These are phyloP conservation scores for Drosophila falleni DNA, from an alignment of 2,888 invertebrate species.

Conservation along the genomic window DNA sequence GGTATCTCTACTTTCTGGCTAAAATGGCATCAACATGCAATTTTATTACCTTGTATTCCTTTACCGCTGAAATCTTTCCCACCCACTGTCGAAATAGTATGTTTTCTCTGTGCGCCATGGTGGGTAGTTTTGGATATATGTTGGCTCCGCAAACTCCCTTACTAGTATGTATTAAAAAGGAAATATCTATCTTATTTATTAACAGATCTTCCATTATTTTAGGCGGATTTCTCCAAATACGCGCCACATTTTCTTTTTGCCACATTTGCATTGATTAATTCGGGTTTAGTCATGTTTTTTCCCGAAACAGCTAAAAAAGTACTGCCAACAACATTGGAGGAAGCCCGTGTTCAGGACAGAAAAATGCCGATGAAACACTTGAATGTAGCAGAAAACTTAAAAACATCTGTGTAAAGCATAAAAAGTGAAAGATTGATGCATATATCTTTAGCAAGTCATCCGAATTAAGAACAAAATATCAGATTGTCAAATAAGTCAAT, in stretches of 20 bases:
- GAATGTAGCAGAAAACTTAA: not conserved
- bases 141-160: conserved; percentile 90
- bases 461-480: not conserved
- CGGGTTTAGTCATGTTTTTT: conserved; percentile 87
- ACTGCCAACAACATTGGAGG: conserved; percentile 88
- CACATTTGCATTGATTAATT: conserved; percentile 86
- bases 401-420: conserved; percentile 32
- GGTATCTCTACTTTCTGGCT: conserved; percentile 87
- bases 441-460: not conserved
- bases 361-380: conserved; percentile 9
- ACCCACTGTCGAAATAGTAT: conserved; percentile 89
- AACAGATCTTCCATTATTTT: conserved; percentile 3
- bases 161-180: conserved; percentile 79
- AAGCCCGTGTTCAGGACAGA: conserved; percentile 84
- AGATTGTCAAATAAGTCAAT: not conserved
- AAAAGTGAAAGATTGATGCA: not conserved
- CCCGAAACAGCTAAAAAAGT: conserved; percentile 88
- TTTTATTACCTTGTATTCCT: conserved; percentile 88
- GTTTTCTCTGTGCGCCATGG: conserved; percentile 89
- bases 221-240: conserved; percentile 84
- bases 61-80: conserved; percentile 90
- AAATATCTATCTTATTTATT: not conserved
- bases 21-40: conserved; percentile 89
- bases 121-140: conserved; percentile 89
- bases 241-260: conserved; percentile 88